A percentile compares a stretch with the other conserved stretches of the same genome.
These are phyloP conservation scores for Caenorhabditis sp. DNA, from an alignment of 2,888 invertebrate species.

Conservation along the genomic window DNA sequence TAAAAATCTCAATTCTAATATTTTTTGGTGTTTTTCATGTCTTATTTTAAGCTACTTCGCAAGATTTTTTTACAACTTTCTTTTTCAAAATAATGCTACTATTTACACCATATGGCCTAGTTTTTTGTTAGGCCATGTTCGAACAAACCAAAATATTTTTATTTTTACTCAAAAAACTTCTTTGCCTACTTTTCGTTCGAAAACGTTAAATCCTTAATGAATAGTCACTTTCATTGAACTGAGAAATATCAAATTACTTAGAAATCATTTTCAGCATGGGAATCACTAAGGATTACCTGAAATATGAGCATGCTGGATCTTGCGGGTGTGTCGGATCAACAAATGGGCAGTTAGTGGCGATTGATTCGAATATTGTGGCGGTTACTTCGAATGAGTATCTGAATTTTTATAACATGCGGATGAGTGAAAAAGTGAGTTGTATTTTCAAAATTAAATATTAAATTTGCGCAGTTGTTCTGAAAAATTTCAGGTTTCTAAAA, in stretches of 20 bases:
- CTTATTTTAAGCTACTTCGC: too few relatives aligned
- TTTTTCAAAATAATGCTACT: too few relatives aligned
- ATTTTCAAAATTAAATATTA: too few relatives aligned
- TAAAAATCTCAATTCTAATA: too few relatives aligned
- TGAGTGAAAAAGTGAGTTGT: slow-evolving; percentile 80
- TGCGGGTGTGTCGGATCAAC: slow-evolving; percentile 84
- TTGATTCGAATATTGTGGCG: slow-evolving; percentile 83
- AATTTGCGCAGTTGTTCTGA: too few relatives aligned
- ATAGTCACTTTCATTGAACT: background rate
- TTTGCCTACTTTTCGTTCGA: background rate
- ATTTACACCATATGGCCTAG: too few relatives aligned
- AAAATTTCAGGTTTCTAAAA: too few relatives aligned
- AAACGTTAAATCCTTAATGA: background rate
- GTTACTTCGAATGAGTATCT: slow-evolving; percentile 93
- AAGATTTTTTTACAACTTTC: too few relatives aligned
- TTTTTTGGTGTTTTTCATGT: too few relatives aligned
- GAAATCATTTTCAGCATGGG: slow-evolving; percentile 54
- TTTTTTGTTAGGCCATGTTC: too few relatives aligned
- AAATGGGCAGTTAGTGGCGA: slow-evolving; percentile 82
- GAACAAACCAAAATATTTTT: background rate
- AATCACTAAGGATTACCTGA: slow-evolving; percentile 86
- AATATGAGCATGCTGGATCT: slow-evolving; percentile 83
- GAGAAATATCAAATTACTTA: too few relatives aligned
- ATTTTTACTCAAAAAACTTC: background rate
- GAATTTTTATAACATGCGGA: slow-evolving; percentile 89